Percentiles rank a stretch among this genome's conserved stretches.
These are phyloP conservation scores for Myxocyprinus asiaticus DNA, from an alignment of 2,113 vertebrate species.

Conservation along the genomic window DNA sequence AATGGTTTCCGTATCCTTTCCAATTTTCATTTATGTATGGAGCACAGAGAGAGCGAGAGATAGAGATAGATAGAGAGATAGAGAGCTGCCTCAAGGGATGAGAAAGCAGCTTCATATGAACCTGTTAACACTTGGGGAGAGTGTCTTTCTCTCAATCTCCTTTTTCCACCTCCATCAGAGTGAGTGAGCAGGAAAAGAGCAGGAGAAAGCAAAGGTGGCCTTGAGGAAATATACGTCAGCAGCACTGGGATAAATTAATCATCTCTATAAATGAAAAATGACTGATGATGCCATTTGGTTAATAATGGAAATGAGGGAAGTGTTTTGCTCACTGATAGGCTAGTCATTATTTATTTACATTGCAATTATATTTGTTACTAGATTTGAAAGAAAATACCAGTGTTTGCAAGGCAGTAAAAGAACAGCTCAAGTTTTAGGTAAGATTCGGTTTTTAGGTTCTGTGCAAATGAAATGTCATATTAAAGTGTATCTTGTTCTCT, in stretches of 20 bases:
- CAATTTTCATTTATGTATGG: constrained; percentile 24
- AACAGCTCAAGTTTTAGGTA: not conserved
- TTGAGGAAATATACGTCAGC: constrained; percentile 35
- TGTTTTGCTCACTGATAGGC: constrained; percentile 18
- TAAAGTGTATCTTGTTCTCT: too few relatives aligned
- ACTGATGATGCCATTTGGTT: constrained; percentile 39
- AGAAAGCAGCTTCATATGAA: constrained; percentile 13
- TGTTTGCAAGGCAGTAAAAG: too few relatives aligned
- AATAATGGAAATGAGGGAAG: constrained; percentile 10
- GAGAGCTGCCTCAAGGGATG: not conserved
- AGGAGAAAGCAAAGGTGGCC: constrained; percentile 8
- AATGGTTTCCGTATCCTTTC: constrained; percentile 22
- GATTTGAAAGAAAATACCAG: too few relatives aligned
- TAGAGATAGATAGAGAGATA: too few relatives aligned
- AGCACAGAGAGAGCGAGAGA: not conserved
- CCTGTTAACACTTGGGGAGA: constrained; percentile 4
- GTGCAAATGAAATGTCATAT: too few relatives aligned
- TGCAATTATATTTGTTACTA: too few relatives aligned
- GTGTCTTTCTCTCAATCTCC: constrained; percentile 7
- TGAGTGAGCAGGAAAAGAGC: not conserved
- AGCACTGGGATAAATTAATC: constrained; percentile 39
- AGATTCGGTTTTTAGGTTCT: too few relatives aligned
- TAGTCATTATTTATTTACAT: too few relatives aligned
- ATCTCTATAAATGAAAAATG: constrained; percentile 42
- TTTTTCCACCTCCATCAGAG: not conserved